Percentiles rank a stretch among this genome's conserved stretches.
phyloP scores from a whole-genome alignment of 2,797 vertebrate genomes.

The Peromyscus nudipes region DNA sequence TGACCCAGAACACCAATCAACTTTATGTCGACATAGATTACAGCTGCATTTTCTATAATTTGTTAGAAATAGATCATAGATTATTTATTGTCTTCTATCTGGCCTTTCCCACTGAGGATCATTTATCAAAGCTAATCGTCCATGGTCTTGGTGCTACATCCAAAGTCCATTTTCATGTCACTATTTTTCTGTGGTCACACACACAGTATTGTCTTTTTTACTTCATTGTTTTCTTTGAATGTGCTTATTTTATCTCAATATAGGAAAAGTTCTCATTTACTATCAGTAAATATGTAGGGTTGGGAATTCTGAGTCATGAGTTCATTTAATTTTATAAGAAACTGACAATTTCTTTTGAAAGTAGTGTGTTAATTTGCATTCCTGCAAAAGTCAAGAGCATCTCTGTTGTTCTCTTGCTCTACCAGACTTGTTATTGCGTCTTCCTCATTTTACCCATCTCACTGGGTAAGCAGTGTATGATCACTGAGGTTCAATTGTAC shows the following conservation, averaged over 20 bases:
- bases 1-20: not conserved
- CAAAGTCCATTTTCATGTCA: slow-evolving; percentile 16
- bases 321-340: not conserved
- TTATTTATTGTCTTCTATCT: slow-evolving; percentile 36
- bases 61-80: not conserved
- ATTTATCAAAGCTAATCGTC: not conserved
- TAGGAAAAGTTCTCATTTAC: not conserved
- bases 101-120: not conserved
- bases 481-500: not conserved
- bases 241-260: not conserved
- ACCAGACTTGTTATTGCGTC: not conserved
- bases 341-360: not conserved
- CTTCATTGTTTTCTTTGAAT: not conserved
- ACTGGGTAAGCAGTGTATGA: not conserved
- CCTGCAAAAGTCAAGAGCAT: not conserved
- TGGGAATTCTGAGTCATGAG: not conserved
- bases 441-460: not conserved
- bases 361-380: not conserved
- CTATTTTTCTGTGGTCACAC: not conserved
- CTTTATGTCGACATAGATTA: slow-evolving; percentile 54
- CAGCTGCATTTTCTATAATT: slow-evolving; percentile 20
- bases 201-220: not conserved
- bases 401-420: not conserved
- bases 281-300: not conserved
- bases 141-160: not conserved